Percentiles rank a stretch among this genome's conserved stretches.
phyloP scores from a whole-genome alignment of 1,140 invertebrate genomes.

The Heliconius hewitsoni region DNA sequence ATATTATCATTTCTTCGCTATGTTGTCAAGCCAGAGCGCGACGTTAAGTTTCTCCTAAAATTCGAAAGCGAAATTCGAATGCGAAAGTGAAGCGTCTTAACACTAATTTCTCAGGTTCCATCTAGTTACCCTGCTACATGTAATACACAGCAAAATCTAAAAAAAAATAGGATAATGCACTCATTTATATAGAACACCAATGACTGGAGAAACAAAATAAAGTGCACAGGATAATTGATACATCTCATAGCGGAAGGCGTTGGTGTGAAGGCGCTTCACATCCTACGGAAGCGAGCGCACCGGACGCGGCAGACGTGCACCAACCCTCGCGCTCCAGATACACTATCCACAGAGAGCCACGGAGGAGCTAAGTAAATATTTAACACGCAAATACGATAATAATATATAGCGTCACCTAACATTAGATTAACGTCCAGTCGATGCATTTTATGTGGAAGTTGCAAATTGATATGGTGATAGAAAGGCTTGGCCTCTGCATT shows the following conservation, averaged over 20 bases:
- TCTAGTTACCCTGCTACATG: too few species aligned
- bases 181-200: background rate
- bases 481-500: too few species aligned
- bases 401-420: background rate
- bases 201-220: slow-evolving; percentile 9
- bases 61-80: too few species aligned
- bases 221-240: slow-evolving; percentile 26
- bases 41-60: too few species aligned
- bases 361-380: background rate
- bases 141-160: too few species aligned
- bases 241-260: slow-evolving; percentile 41
- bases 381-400: background rate
- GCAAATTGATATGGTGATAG: too few species aligned
- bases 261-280: slow-evolving; percentile 52
- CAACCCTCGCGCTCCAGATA: slow-evolving; percentile 41
- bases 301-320: slow-evolving; percentile 49
- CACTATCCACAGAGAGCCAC: slow-evolving; percentile 5
- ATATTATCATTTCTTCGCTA: too few species aligned
- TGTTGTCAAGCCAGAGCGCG: too few species aligned
- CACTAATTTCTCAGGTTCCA: too few species aligned
- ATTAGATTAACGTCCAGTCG: background rate
- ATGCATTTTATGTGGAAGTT: too few species aligned
- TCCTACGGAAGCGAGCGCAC: slow-evolving; percentile 49
- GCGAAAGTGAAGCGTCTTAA: too few species aligned
- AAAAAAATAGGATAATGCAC: background rate